phyloP scores from a whole-genome alignment of 2,888 invertebrate genomes.

The Ceraclea dissimilis region DNA sequence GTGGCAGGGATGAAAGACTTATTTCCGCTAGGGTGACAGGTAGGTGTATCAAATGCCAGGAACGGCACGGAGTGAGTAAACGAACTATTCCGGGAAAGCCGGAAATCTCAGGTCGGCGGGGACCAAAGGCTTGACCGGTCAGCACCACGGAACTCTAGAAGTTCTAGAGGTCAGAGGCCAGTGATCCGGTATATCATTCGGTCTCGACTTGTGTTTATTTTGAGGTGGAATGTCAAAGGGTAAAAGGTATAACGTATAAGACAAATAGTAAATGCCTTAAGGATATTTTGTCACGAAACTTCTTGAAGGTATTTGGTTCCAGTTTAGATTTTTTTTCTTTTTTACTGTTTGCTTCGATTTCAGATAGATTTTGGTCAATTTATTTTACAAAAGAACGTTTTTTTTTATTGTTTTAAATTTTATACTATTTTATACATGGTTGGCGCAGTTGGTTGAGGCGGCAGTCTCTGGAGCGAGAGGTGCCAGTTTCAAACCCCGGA shows the following conservation, averaged over 20 bases:
- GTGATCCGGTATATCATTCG: not conserved
- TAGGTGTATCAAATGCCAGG: not conserved
- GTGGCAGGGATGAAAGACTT: not conserved
- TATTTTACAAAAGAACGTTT: too few relatives aligned
- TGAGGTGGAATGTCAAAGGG: not conserved
- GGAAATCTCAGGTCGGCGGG: slow-evolving; percentile 1
- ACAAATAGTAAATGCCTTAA: not conserved
- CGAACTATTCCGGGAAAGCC: not conserved
- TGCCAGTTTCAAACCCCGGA: too few relatives aligned
- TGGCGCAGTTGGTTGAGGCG: too few relatives aligned
- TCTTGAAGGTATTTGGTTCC: too few relatives aligned
- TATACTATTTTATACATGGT: too few relatives aligned
- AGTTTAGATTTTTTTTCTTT: too few relatives aligned
- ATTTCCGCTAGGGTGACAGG: not conserved
- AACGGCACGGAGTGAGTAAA: not conserved
- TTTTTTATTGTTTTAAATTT: too few relatives aligned
- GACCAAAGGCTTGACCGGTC: not conserved
- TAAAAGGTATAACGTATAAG: not conserved
- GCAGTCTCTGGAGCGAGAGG: too few relatives aligned
- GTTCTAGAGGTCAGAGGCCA: not conserved
- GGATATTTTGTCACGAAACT: too few relatives aligned
- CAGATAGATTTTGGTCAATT: too few relatives aligned
- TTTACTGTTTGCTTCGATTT: too few relatives aligned
- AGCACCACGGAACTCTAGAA: not conserved
- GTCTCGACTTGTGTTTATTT: not conserved